A percentile compares a stretch with the other conserved stretches of the same genome.
These are phyloP conservation scores for Drosophila neonasuta DNA, from an alignment of 2,888 invertebrate species.

Conservation along the genomic window DNA sequence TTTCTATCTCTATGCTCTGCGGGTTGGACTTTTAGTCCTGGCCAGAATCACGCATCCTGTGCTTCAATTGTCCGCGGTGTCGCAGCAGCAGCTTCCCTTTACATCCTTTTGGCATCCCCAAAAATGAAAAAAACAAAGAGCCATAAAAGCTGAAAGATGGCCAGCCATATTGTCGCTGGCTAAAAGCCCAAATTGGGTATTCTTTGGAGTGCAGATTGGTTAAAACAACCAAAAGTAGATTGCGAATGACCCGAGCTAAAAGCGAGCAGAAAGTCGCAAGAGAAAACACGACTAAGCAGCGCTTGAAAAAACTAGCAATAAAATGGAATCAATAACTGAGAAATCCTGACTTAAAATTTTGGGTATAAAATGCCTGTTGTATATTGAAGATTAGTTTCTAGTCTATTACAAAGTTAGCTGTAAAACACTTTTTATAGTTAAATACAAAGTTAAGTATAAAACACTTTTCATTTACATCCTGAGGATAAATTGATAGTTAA, in stretches of 20 bases:
- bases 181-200: conserved; percentile 31
- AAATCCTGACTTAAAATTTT: no score
- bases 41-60: conserved; percentile 11
- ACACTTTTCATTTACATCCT: no score
- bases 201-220: conserved; percentile 23
- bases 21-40: conserved; percentile 1
- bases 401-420: no score
- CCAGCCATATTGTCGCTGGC: conserved; percentile 9
- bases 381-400: no score
- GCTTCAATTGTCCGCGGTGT: conserved; percentile 7
- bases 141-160: conserved; percentile 40
- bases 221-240: conserved; percentile 4
- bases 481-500: no score
- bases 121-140: conserved; percentile 14
- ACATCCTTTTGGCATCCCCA: background rate
- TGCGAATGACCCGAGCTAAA: background rate
- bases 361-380: no score
- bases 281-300: background rate
- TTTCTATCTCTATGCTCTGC: background rate
- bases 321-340: background rate
- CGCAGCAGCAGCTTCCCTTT: background rate
- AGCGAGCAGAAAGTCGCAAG: background rate
- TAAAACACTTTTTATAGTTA: no score
- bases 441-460: no score
- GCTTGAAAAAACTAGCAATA: background rate